These are phyloP conservation scores for Psilopsiagon aurifrons DNA, from an alignment of 2,113 vertebrate species.

Conservation along the genomic window DNA sequence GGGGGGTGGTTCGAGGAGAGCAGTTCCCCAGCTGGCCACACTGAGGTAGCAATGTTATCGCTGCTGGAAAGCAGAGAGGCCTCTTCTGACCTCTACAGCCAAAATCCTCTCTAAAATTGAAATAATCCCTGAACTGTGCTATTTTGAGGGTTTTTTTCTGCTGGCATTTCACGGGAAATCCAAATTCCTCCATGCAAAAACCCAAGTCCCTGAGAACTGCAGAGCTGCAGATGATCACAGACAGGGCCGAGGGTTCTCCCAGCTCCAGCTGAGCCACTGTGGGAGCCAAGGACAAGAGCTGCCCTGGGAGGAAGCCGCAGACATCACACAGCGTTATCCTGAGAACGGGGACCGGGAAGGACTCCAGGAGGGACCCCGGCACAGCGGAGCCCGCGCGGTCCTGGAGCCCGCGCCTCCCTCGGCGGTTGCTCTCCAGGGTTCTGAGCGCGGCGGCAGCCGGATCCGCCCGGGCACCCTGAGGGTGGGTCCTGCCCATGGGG, in stretches of 20 bases:
- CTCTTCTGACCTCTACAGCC: background rate
- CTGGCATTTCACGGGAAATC: background rate
- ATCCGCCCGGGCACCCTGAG: no score
- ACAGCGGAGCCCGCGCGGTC: background rate
- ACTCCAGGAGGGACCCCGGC: background rate
- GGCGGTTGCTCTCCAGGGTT: constrained; percentile 2
- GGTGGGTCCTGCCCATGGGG: background rate
- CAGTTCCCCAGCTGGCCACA: constrained; percentile 6
- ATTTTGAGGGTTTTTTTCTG: accelerated
- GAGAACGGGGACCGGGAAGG: background rate
- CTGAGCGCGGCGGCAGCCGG: background rate
- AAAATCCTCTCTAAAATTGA: background rate
- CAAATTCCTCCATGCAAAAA: background rate
- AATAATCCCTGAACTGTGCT: background rate
- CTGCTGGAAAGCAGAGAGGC: background rate
- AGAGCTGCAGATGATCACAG: background rate
- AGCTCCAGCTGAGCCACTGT: no score
- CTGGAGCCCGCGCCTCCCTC: accelerated
- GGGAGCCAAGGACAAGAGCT: background rate
- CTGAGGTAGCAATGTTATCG: background rate
- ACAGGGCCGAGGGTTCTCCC: background rate
- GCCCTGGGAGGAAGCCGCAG: background rate
- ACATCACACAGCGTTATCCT: accelerated
- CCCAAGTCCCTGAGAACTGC: background rate
- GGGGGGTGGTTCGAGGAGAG: background rate